Base-by-base conservation (phyloP, 1,140 invertebrate genomes). In the Branchinecta lynchi region DNA sequence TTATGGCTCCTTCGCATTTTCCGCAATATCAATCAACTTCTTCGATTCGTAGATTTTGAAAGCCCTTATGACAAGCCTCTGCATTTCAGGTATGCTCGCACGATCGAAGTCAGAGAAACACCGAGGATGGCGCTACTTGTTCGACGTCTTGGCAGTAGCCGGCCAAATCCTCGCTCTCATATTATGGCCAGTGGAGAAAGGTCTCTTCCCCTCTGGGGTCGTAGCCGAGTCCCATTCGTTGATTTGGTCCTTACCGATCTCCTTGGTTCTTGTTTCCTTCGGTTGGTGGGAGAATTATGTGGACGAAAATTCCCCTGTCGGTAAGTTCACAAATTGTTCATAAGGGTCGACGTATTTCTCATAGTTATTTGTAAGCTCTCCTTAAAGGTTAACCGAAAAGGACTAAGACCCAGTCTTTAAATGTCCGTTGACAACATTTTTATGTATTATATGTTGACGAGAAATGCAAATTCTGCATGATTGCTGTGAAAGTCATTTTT, bases 221-320 rank as follows among this genome's bases (percentile, higher is more conserved):
- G 17, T 60, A 15, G 51, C 51, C 12, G 51, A 60, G 51, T 60
- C 51, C 17, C 17, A 60, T 3, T 44, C 71, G 8, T 45, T 75
- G 44, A 74, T 76, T 21, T 81, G 78, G 78, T 73, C 80, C 68
- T 70, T 82, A 12, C 80, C 81, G 7, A 69, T 82, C 7, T 72
- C 78, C 9, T 72, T 81, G 7, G 66, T 83, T 51, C 73, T 83
- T 0, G 77, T 82, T 17, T 83, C 82, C 7, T 73, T 80, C n/a
- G 77, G 77, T 7, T 82, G 79, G 76, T 83, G 82, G 82, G 81
- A 83, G 72, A 82, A 82, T 74, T 83, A 76, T 74, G 77, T 82
- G 0, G 77, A 78, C 69, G 72, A 44, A 71, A 32, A 70, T 0
- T 74, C 74, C 9, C 71, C 71, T 12, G 69, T 74, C 44, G 43